Base-by-base conservation (phyloP, 2,113 vertebrate species). In the Procavia capensis region DNA sequence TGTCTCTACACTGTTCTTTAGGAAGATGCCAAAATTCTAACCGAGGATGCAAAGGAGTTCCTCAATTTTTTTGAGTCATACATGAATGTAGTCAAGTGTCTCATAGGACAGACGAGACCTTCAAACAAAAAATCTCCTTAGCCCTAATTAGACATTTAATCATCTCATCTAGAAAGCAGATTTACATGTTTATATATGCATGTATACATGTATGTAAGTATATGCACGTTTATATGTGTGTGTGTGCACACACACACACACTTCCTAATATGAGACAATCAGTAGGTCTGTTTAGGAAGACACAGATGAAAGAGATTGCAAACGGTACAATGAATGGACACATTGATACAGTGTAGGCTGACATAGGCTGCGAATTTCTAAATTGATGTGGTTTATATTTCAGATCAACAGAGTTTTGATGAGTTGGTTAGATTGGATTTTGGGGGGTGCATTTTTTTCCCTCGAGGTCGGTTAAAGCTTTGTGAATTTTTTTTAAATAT, bases 61-160 rank as follows among this genome's bases (percentile, higher is more conserved):
- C 66, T 87, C 63, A 43, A 75, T 47, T 54, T 91, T 95, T 90
- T 90, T 47, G 59, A 59, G 39, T 84, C 66, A 8, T 41, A 20
- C 39, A 72, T 82, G 79, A 85, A 54, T 81, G 16, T 29, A 64
- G 64, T 85, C 72, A 63, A 85, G 74, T 57, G 29, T 94, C 47
- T 91, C 59, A 88, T 9, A 39, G 7, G 54, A 70, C 16, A 95
- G 25, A 72, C n/a, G 63, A 90, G 57, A 85, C 7, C 17, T 92
- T 93, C 92, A 70, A 90, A 88, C 63, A 76, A 64, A 86, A 88
- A 41, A 1, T 47, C 7, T 72, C 83, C 80, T 91, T 57, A 85
- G 39, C 47, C 43, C 72, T 75, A 29, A 70, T 57, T 34, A 85
- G 64, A 81, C 54, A 81, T 94, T 83, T 85, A 64, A 50, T 94